Evolutionary conservation across 2,113 vertebrate species (phyloP), one percentile per base, ranked within the genome.

Genomic region (Neotoma lepida): DNA sequence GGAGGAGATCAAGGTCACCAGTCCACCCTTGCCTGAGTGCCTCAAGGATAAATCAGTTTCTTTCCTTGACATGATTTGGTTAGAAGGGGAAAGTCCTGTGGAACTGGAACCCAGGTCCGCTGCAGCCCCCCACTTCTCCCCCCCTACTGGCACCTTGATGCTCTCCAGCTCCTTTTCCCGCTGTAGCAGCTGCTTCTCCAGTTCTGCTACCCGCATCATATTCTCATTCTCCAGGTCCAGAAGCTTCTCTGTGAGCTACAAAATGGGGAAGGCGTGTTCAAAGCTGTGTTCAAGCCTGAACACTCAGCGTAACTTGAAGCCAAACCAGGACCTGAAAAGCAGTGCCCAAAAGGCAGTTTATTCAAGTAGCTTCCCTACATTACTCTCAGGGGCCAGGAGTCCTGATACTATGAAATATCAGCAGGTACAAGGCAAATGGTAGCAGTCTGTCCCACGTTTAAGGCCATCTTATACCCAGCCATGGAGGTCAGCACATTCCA

Each of bases 171-270:
- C 99, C 97, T 99, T 99, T 84, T 99, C 99, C 90, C 99, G 99
- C 94, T 99, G 99, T 58, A 99, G 96, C 56, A 99, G 98, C 91
- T 99, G 98, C 96, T 99, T 99, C 98, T 99, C 99, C 97, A 99
- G 98, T 81, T 99, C 99, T 0, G 99, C 99, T 81, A 99, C 99
- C 89, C 99, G 98, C 99, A 99, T 99, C 98, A 99, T 99, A 84
- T 99, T 99, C 97, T 99, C 99, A 91, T 99, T 99, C 98, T 99
- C 99, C 94, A 99, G 98, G 96, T 99, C 99, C 97, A 99, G 98
- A 93, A 99, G 99, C 98, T 99, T 99, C 98, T 99, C 99, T 0
- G 99, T 99, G 94, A 99, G 98, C 99, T 99, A 94, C 17, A 14
- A 20, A 63, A 81, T 63, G 66, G 26, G 41, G 66, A 91, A 73